phyloP scores from a whole-genome alignment of 37 sponge, comb jelly and placozoan species.

The Haliclona indistincta region DNA sequence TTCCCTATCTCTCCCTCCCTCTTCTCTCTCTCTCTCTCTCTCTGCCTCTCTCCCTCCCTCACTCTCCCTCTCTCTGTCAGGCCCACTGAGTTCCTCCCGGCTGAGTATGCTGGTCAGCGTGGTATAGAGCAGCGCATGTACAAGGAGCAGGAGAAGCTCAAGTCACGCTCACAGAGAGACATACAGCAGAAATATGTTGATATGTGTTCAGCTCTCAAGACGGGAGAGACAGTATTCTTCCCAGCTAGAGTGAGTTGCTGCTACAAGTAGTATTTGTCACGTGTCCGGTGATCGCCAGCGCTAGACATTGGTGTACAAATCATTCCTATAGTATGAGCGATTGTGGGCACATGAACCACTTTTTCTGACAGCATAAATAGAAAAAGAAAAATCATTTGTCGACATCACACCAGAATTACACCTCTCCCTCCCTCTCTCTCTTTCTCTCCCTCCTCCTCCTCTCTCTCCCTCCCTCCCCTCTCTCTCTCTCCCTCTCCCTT shows the following conservation, averaged over 20 bases:
- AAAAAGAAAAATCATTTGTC: no score
- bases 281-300: no score
- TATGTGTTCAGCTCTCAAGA: constrained; percentile 25
- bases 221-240: constrained; percentile 63
- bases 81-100: constrained; percentile 70
- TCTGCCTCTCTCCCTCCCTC: constrained; percentile 25
- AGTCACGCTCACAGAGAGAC: constrained; percentile 22
- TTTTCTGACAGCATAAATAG: no score
- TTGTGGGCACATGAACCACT: no score
- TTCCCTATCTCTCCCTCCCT: neutral
- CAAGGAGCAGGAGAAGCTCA: constrained; percentile 56
- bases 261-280: no score
- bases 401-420: no score
- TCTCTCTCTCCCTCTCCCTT: neutral
- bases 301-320: no score
- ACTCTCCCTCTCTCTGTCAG: constrained; percentile 26
- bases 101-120: constrained; percentile 53
- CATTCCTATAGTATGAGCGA: no score
- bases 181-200: constrained; percentile 51
- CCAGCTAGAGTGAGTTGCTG: constrained; percentile 64
- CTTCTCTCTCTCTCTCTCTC: neutral
- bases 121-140: constrained; percentile 68
- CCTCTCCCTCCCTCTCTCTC: neutral
- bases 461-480: neutral
- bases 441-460: neutral